Percentiles rank a stretch among this genome's conserved stretches.
Conservation (phyloP, 2,113 vertebrate species). For the Heterochromis multidens region DNA sequence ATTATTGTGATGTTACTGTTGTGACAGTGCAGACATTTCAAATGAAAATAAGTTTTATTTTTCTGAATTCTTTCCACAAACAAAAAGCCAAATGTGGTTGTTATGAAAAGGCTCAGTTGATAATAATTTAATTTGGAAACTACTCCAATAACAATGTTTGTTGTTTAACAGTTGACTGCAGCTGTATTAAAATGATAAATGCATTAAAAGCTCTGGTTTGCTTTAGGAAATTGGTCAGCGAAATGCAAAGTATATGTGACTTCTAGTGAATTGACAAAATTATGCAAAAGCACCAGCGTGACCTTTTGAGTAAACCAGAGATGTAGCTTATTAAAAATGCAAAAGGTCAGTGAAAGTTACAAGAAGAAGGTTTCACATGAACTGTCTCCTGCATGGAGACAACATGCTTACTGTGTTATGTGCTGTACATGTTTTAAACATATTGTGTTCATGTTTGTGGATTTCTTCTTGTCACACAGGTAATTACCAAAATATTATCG, state of each 20-base stretch:
- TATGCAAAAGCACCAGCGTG: slow-evolving; percentile 40
- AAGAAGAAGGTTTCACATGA: neutral
- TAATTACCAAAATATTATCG: neutral
- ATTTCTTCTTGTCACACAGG: neutral
- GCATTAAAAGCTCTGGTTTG: neutral
- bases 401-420: neutral
- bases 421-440: neutral
- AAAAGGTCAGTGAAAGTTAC: slow-evolving; percentile 51
- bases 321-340: slow-evolving; percentile 33
- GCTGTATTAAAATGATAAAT: neutral
- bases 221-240: neutral
- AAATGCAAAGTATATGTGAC: slow-evolving; percentile 13
- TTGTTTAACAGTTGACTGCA: neutral
- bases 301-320: slow-evolving; percentile 41
- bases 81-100: neutral
- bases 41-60: slow-evolving; percentile 6
- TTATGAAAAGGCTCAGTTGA: neutral
- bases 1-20: slow-evolving; percentile 7
- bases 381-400: neutral
- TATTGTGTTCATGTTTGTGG: neutral
- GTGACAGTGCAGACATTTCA: neutral
- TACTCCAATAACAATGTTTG: neutral
- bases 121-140: neutral
- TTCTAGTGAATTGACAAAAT: slow-evolving; percentile 11
- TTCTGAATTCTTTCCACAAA: neutral